Conservation (phyloP, 2,888 invertebrate genomes). For the Acronicta psi region DNA sequence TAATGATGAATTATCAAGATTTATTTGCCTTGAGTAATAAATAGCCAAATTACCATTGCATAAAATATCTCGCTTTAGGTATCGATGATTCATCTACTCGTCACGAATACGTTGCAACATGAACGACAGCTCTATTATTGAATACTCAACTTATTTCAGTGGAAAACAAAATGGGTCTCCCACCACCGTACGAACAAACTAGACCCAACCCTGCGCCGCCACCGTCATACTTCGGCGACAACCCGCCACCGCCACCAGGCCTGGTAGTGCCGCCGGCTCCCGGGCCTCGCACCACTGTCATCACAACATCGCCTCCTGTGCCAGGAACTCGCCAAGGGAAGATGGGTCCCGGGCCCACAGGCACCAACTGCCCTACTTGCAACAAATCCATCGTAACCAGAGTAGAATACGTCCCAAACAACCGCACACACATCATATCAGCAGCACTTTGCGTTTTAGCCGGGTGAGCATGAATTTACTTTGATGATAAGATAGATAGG, state of each 20-base stretch:
- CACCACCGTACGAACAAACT: slow-evolving; percentile 81
- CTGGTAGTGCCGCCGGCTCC: slow-evolving; percentile 65
- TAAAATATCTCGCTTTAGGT: neutral
- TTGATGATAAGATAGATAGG: slow-evolving; percentile 10
- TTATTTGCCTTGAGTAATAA: no score
- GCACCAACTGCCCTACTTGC: slow-evolving; percentile 78
- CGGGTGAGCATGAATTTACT: slow-evolving; percentile 67
- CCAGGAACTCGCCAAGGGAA: slow-evolving; percentile 59
- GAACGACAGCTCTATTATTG: neutral
- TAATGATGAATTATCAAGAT: neutral
- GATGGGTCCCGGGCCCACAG: slow-evolving; percentile 82
- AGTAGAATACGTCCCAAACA: slow-evolving; percentile 83
- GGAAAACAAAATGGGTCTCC: slow-evolving; percentile 86
- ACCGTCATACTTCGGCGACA: slow-evolving; percentile 82
- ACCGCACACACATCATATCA: slow-evolving; percentile 82
- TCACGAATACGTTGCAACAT: slow-evolving; percentile 1
- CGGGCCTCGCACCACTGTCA: slow-evolving; percentile 77
- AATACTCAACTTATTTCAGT: slow-evolving; percentile 68
- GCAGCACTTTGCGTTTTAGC: slow-evolving; percentile 83
- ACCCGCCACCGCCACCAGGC: slow-evolving; percentile 78
- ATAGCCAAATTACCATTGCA: no score
- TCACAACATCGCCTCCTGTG: slow-evolving; percentile 63
- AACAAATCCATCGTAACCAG: slow-evolving; percentile 79
- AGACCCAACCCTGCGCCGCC: slow-evolving; percentile 79
- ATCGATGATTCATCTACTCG: slow-evolving; percentile 1